phyloP scores from a whole-genome alignment of 1,140 invertebrate species.

The Procambarus virginalis region DNA sequence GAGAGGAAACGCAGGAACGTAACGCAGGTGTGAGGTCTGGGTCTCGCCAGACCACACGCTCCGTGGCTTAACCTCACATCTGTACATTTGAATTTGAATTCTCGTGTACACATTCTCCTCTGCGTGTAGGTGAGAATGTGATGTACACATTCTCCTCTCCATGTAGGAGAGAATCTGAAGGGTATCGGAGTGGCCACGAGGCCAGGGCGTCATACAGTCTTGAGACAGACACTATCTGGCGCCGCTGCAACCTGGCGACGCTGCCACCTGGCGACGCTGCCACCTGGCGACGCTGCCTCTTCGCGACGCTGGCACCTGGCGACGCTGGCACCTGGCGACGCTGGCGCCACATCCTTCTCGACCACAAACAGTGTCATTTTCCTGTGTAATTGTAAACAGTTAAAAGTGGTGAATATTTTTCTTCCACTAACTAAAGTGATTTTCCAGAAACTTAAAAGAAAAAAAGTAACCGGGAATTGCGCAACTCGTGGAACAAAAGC shows the following conservation, averaged over 20 bases:
- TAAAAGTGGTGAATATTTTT: not conserved
- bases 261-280: too few species aligned
- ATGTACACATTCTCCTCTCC: too few species aligned
- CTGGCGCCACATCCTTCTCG: not conserved
- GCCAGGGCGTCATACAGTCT: too few species aligned
- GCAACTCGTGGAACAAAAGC: not conserved
- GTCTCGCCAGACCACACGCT: not conserved
- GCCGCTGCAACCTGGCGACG: too few species aligned
- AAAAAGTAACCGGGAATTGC: not conserved
- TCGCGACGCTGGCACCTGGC: too few species aligned
- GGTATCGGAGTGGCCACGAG: too few species aligned
- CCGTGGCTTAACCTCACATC: not conserved
- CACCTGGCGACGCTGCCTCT: too few species aligned
- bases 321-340: not conserved
- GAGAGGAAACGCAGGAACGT: conserved; percentile 70
- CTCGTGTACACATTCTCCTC: too few species aligned
- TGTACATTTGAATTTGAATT: too few species aligned
- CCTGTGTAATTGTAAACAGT: not conserved
- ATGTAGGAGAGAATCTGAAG: too few species aligned
- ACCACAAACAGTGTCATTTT: not conserved
- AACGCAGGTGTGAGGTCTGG: conserved; percentile 63
- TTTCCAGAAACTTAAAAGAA: not conserved
- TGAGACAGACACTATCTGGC: not conserved
- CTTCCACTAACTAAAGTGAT: not conserved
- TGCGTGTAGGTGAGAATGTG: too few species aligned